Evolutionary conservation across 2,113 vertebrate genomes (phyloP).

Genomic region (Xenopus laevis): DNA sequence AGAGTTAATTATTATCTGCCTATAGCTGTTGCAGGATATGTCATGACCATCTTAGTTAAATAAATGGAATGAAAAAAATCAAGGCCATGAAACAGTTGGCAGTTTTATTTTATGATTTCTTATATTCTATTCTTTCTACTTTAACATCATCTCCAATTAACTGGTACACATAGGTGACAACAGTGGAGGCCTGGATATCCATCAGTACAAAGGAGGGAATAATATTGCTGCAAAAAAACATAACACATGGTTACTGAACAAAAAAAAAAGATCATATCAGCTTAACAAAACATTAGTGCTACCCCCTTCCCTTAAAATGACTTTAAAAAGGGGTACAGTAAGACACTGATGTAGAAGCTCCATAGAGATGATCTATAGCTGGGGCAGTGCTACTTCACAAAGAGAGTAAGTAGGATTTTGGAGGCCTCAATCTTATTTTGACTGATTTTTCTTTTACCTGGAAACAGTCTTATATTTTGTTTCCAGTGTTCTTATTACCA

Average conservation of each 20-base stretch:
- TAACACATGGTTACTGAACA: too few relatives aligned
- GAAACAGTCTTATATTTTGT: too few relatives aligned
- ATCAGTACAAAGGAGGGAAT: slow-evolving; percentile 97
- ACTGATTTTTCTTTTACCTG: too few relatives aligned
- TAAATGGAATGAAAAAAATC: slow-evolving; percentile 44
- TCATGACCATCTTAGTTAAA: slow-evolving; percentile 26
- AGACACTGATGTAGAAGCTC: too few relatives aligned
- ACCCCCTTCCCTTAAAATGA: too few relatives aligned
- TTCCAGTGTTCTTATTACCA: too few relatives aligned
- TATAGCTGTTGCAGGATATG: slow-evolving; percentile 46
- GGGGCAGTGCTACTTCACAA: too few relatives aligned
- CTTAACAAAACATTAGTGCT: not conserved
- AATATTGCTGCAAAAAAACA: slow-evolving; percentile 80
- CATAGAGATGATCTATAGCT: too few relatives aligned
- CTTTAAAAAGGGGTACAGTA: too few relatives aligned
- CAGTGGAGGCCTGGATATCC: slow-evolving; percentile 98
- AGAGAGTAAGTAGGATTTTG: too few relatives aligned
- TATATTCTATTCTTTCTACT: slow-evolving; percentile 98
- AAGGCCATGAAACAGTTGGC: slow-evolving; percentile 53
- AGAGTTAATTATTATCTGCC: slow-evolving; percentile 50
- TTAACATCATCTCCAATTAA: slow-evolving; percentile 97
- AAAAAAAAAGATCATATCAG: not conserved
- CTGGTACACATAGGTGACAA: slow-evolving; percentile 97
- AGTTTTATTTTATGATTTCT: slow-evolving; percentile 79
- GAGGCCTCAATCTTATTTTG: too few relatives aligned